These are phyloP conservation scores for Tipula helvola DNA, from an alignment of 2,888 invertebrate genomes.

Conservation along the genomic window DNA sequence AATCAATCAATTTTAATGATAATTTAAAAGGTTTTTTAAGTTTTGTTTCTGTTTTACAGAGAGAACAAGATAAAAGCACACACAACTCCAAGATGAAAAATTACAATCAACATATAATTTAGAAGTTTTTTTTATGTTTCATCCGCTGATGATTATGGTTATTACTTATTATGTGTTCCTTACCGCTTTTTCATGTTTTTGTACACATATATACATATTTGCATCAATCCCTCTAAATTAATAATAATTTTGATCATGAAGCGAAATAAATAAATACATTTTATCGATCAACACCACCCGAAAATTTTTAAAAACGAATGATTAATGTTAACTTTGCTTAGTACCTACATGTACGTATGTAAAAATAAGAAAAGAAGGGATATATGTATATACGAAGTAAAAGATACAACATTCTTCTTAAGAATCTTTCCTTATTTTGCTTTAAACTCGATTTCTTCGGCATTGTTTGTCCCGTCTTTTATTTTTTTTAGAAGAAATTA, in stretches of 20 bases:
- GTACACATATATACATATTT: too few species aligned
- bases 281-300: not conserved
- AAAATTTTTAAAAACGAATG: not conserved
- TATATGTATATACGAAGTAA: not conserved
- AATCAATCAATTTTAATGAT: not conserved
- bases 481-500: not conserved
- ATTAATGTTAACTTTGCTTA: not conserved
- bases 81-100: not conserved
- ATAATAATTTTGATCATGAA: not conserved
- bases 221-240: too few species aligned
- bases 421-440: not conserved
- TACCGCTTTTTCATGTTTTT: too few species aligned
- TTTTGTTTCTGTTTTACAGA: too few species aligned
- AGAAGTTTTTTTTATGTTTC: not conserved
- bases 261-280: not conserved
- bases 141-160: not conserved
- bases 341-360: not conserved
- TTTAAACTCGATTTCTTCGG: not conserved
- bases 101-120: not conserved
- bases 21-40: not conserved
- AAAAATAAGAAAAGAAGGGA: not conserved
- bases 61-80: too few species aligned
- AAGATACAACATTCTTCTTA: not conserved
- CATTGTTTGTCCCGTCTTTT: not conserved
- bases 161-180: too few species aligned